phyloP scores from a whole-genome alignment of 2,888 invertebrate species.

The Mellilla xanthometata region DNA sequence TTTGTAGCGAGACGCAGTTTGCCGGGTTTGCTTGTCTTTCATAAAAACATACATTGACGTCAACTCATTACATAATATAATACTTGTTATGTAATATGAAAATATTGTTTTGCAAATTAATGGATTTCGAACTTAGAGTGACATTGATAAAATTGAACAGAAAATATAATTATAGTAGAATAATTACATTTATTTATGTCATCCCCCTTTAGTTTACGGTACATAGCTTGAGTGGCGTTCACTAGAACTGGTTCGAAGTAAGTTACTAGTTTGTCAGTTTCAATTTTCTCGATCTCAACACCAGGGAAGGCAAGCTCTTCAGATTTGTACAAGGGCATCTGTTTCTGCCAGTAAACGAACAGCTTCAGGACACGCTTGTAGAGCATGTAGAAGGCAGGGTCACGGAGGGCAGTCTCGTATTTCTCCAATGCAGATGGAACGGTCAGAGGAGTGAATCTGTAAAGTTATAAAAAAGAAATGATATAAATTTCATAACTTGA shows the following conservation, averaged over 20 bases:
- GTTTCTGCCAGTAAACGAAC: slow-evolving; percentile 82
- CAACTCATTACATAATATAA: too few relatives aligned
- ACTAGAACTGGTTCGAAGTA: slow-evolving; percentile 86
- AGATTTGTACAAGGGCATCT: slow-evolving; percentile 83
- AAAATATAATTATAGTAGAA: too few relatives aligned
- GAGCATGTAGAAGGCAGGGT: slow-evolving; percentile 87
- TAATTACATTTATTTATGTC: too few relatives aligned
- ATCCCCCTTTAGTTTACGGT: too few relatives aligned
- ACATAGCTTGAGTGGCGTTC: too few relatives aligned
- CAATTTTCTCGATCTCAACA: slow-evolving; percentile 84
- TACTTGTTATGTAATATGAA: too few relatives aligned
- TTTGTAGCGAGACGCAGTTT: too few relatives aligned
- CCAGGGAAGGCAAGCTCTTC: slow-evolving; percentile 84
- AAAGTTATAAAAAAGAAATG: slow-evolving; percentile 28
- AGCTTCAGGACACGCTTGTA: slow-evolving; percentile 82
- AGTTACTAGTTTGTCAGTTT: slow-evolving; percentile 85
- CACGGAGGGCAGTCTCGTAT: slow-evolving; percentile 85
- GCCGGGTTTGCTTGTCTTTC: too few relatives aligned
- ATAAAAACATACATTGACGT: too few relatives aligned
- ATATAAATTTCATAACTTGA: not conserved
- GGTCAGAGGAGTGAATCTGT: slow-evolving; percentile 60
- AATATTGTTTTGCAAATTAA: too few relatives aligned
- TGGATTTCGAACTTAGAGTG: too few relatives aligned
- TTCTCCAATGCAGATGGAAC: slow-evolving; percentile 85
- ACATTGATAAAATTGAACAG: too few relatives aligned